These are phyloP conservation scores for Ichneumoninae sp. DNA, from an alignment of 2,888 invertebrate species.

Conservation along the genomic window DNA sequence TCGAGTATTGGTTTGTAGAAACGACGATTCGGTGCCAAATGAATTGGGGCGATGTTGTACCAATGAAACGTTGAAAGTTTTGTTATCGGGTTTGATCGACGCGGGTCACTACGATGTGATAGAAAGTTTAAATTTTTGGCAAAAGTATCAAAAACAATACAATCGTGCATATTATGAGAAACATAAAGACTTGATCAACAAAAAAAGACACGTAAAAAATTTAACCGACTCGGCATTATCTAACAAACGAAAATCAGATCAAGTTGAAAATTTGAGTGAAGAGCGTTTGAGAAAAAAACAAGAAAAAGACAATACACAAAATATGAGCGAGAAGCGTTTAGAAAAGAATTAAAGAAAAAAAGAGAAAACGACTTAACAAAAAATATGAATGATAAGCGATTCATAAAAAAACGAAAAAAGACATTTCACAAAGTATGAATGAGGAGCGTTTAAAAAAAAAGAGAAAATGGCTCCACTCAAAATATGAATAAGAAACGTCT, in stretches of 20 bases:
- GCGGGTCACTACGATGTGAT: slow-evolving; percentile 12
- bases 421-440: background rate
- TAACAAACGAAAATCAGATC: slow-evolving; percentile 4
- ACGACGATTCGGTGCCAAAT: background rate
- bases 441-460: background rate
- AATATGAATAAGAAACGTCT: background rate
- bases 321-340: background rate
- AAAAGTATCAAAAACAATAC: background rate
- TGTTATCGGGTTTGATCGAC: background rate
- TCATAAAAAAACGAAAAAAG: background rate
- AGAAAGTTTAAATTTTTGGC: background rate
- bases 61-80: background rate
- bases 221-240: background rate
- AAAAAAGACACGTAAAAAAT: background rate
- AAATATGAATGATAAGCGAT: background rate
- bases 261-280: background rate
- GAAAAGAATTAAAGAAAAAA: background rate
- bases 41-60: background rate
- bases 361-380: background rate
- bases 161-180: background rate
- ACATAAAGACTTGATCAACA: background rate
- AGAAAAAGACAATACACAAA: background rate
- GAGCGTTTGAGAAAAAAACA: slow-evolving; percentile 7
- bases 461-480: background rate
- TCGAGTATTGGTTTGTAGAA: slow-evolving; percentile 2